Conservation (phyloP, 2,113 vertebrate species). For the Lontra canadensis region DNA sequence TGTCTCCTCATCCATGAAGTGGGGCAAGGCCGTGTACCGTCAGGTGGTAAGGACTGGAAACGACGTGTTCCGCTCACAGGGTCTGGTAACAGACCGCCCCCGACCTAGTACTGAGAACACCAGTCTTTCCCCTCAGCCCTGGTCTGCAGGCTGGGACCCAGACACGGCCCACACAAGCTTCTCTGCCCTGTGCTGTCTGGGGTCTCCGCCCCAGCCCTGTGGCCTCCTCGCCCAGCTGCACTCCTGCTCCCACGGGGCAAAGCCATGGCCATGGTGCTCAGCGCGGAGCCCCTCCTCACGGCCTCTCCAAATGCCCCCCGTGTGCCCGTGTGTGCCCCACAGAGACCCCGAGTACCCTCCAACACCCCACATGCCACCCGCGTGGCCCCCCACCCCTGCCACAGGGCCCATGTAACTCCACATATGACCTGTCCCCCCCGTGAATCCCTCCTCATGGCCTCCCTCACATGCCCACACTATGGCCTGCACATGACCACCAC, state of each 20-base stretch:
- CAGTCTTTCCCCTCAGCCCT: rapidly evolving
- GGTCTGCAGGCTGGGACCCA: neutral
- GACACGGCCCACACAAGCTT: neutral
- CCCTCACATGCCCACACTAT: too few species aligned
- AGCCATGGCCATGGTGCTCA: neutral
- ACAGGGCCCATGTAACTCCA: too few species aligned
- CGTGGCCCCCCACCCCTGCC: too few species aligned
- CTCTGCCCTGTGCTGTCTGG: neutral
- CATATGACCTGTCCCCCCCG: too few species aligned
- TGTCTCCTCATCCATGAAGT: neutral
- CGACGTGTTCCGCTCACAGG: neutral
- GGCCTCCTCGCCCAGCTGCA: neutral
- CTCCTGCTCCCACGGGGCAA: neutral
- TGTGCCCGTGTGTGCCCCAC: too few species aligned
- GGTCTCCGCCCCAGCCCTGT: neutral
- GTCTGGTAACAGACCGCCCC: neutral
- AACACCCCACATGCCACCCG: too few species aligned
- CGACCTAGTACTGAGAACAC: rapidly evolving
- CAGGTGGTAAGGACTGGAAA: neutral
- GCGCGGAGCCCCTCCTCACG: rapidly evolving
- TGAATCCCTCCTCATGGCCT: too few species aligned
- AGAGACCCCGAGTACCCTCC: too few species aligned
- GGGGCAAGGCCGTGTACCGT: neutral
- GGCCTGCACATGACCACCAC: neutral
- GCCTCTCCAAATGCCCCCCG: neutral